Percentiles rank a stretch among this genome's conserved stretches.
Conservation (phyloP, 2,888 invertebrate genomes). For the Amphipoea oculea region DNA sequence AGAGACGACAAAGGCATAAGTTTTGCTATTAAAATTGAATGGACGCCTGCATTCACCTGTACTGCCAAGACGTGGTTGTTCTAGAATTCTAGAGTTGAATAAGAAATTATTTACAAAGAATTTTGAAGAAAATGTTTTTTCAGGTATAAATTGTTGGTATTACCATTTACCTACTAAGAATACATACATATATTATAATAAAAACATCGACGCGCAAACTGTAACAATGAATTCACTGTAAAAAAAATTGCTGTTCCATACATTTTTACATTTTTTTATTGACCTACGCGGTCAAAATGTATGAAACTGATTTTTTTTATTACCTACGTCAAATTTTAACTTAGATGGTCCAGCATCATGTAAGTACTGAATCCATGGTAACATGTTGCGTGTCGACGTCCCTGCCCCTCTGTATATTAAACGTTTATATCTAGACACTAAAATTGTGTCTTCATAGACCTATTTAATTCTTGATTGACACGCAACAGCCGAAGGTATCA, state of each 20-base stretch:
- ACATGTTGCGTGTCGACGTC: not conserved
- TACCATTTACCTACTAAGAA: too few species aligned
- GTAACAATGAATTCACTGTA: too few species aligned
- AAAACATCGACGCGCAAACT: too few species aligned
- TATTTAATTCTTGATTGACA: not conserved
- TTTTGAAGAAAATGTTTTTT: not conserved
- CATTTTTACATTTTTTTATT: too few species aligned
- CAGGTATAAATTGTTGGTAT: not conserved
- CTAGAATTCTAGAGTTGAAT: slow-evolving; percentile 5
- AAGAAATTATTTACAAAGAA: not conserved
- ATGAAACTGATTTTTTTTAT: not conserved
- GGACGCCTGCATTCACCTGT: slow-evolving; percentile 54
- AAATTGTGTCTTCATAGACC: not conserved
- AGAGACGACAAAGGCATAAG: slow-evolving; percentile 35
- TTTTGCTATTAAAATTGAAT: slow-evolving; percentile 60
- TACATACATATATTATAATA: not conserved
- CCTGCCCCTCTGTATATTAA: not conserved
- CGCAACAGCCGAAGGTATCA: not conserved
- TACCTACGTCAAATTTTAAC: not conserved
- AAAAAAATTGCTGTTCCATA: too few species aligned
- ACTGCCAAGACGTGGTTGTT: slow-evolving; percentile 19
- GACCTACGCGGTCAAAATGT: too few species aligned
- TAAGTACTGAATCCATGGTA: too few species aligned
- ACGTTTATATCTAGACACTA: not conserved
- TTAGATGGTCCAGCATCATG: not conserved